Conservation (phyloP, 2,797 vertebrate species). For the Otolemur crassicaudatus region DNA sequence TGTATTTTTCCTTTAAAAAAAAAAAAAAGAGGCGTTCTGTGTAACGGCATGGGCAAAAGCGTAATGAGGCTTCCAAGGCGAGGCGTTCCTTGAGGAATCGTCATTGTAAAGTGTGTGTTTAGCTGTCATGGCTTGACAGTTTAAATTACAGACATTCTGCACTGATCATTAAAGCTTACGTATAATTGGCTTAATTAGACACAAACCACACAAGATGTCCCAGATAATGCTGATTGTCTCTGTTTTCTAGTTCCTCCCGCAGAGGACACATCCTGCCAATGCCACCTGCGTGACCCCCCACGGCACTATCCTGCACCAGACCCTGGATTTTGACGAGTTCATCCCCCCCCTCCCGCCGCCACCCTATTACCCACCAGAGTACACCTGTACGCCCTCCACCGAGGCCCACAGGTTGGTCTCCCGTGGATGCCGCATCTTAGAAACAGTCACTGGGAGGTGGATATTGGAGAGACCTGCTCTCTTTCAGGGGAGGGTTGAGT, state of each 20-base stretch:
- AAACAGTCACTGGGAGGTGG: accelerated
- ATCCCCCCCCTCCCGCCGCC: conserved; percentile 97
- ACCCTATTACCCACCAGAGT: conserved; percentile 98
- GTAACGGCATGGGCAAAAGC: background rate
- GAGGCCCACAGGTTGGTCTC: conserved; percentile 94
- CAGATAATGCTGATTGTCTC: background rate
- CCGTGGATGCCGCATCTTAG: background rate
- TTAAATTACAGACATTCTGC: conserved; percentile 8
- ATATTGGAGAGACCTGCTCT: accelerated
- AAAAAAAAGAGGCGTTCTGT: background rate
- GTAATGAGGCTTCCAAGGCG: accelerated
- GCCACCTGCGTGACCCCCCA: conserved; percentile 96
- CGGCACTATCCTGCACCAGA: conserved; percentile 95
- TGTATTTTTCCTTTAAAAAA: background rate
- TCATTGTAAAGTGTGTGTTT: background rate
- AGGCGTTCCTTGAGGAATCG: background rate
- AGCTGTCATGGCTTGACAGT: background rate
- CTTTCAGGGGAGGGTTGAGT: background rate
- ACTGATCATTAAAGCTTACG: background rate
- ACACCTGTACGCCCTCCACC: conserved; percentile 94
- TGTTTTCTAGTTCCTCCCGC: conserved; percentile 95
- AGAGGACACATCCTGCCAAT: conserved; percentile 91
- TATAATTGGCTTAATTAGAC: background rate
- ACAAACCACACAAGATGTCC: background rate
- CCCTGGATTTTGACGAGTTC: conserved; percentile 98